Evolutionary conservation across 2,888 invertebrate species (phyloP), one percentile per base, ranked within the genome.

Genomic region (Dichetophora obliterata): DNA sequence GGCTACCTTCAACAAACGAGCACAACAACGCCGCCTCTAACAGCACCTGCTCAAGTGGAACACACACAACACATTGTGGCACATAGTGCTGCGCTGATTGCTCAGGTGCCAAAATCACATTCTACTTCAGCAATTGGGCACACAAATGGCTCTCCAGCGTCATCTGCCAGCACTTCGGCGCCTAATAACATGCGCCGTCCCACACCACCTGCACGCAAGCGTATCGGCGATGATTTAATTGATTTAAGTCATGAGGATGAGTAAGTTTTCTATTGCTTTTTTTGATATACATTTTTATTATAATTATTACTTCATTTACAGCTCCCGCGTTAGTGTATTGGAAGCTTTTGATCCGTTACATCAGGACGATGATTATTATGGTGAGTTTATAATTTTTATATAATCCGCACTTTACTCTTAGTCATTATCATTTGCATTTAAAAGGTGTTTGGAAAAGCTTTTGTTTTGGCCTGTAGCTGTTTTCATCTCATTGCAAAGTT

Each of bases 261-360:
- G 89, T 89, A 85, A 83, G 88, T 84, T 16, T 52, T 54, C 1
- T 5, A 50, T 59, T 11, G 24, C 37, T 37, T 54, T 11, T 16
- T 27, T 61, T 65, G 57, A 22, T 31, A 11, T n/a, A n/a, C 50
- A 54, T 75, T 31, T 52, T 52, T 16, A 54, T 50, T 31, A 61
- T 16, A 71, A 70, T 71, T 37, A 74, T 14, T 57, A n/a, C n/a
- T n/a, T n/a, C n/a, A n/a, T 76, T 75, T 86, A 3, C 76, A 89
- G 89, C 72, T 86, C 89, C 2, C 87, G 89, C 63, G 89, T 89
- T n/a, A 89, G 89, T 75, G 89, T 96, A 84, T 90, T 96, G 84
- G 95, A 96, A 88, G 95, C 95, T 79, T 96, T 96, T 89, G 96
- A 96, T 92, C 96, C 96, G 68, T 91, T 96, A 87, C 91, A 65